Conservation (phyloP, 1,140 invertebrate species). For the Calephelis nemesis region DNA sequence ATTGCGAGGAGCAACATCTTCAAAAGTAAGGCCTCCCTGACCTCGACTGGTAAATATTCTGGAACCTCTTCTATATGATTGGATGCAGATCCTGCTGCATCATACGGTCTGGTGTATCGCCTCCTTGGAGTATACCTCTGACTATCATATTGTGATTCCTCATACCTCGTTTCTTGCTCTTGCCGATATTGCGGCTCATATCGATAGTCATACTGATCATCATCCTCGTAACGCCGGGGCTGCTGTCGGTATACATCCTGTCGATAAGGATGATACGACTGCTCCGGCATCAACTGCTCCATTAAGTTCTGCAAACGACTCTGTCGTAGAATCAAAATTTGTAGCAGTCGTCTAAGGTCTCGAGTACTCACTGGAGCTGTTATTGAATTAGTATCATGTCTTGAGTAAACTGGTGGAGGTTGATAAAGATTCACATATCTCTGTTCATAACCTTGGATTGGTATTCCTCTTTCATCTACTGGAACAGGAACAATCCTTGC, state of each 20-base stretch:
- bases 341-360: slow-evolving; percentile 80
- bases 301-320: slow-evolving; percentile 78
- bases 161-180: slow-evolving; percentile 67
- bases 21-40: slow-evolving; percentile 83
- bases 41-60: slow-evolving; percentile 83
- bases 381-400: slow-evolving; percentile 60
- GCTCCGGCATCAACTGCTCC: slow-evolving; percentile 68
- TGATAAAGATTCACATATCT: slow-evolving; percentile 61
- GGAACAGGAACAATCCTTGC: slow-evolving; percentile 60
- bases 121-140: slow-evolving; percentile 67
- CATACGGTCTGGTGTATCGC: slow-evolving; percentile 69
- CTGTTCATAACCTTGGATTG: slow-evolving; percentile 62
- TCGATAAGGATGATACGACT: slow-evolving; percentile 56
- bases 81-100: slow-evolving; percentile 62
- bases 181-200: slow-evolving; percentile 61
- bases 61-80: slow-evolving; percentile 80
- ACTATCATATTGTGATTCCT: slow-evolving; percentile 69
- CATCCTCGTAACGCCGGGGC: slow-evolving; percentile 52
- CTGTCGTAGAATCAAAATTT: slow-evolving; percentile 80
- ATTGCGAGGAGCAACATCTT: slow-evolving; percentile 86
- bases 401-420: slow-evolving; percentile 55
- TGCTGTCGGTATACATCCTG: slow-evolving; percentile 53
- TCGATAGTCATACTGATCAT: slow-evolving; percentile 63
- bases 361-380: slow-evolving; percentile 79
- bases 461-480: slow-evolving; percentile 65